Base-by-base conservation (phyloP, 2,113 vertebrate species). In the Felis chaus region DNA sequence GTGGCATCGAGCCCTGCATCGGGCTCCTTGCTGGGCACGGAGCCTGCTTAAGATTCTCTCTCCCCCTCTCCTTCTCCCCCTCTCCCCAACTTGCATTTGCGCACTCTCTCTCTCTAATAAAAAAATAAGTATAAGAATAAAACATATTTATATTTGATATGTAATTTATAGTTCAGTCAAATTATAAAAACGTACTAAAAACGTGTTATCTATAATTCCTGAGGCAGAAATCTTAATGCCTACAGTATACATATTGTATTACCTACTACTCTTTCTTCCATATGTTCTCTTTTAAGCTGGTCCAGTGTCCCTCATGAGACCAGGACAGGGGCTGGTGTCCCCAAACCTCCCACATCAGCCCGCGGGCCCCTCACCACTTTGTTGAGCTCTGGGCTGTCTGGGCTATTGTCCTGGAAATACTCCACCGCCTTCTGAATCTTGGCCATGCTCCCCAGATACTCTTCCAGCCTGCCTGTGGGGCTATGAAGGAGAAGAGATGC, bases 371-470 rank as follows among this genome's bases (percentile, higher is more conserved):
- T 97, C 99, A 99, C 99, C 99, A 99, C 99, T 50, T 99, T 99
- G 98, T 99, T 99, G 97, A 99, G 99, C 86, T 99, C 99, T 0
- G 99, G 99, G 94, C 99, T 99, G 98, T 99, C 99, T 0, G 99
- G 99, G 92, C 99, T 99, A 92, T 99, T 99, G 98, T 99, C 99
- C 98, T 99, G 99, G 95, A 99, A 99, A 87, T 99, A 99, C 80
- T 99, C 99, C 97, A 99, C 99, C 0, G 99, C 99, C 98, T 99
- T 99, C 99, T 99, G 99, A 96, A 99, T 99, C 98, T 99, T 99
- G 89, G 99, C 99, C 91, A 99, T 99, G 81, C 99, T 99, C 61
- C 98, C 98, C 36, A 99, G 99, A 86, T 99, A 99, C 95, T 99
- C 99, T 25, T 99, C 99, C 97, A 99, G 98, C 53, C 99, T 98